Evolutionary conservation across 2,888 invertebrate genomes (phyloP).

Genomic region (Cacoxenus indagator): DNA sequence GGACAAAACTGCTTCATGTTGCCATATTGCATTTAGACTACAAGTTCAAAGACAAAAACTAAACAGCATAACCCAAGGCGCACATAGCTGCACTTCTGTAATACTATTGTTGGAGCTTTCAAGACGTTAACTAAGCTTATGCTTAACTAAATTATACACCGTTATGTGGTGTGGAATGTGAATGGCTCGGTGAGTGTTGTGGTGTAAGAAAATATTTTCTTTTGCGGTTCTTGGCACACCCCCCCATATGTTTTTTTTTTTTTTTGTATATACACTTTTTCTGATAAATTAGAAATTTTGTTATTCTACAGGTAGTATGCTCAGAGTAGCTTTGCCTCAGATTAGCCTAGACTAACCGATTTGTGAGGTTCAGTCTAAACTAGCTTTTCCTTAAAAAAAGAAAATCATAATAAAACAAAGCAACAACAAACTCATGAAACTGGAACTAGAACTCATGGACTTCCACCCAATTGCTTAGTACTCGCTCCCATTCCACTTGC

Average conservation of each 20-base stretch:
- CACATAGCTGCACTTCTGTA: constrained; percentile 57
- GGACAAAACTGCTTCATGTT: neutral
- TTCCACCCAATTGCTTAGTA: neutral
- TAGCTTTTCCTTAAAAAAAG: too few species aligned
- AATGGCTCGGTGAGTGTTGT: neutral
- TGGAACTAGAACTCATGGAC: neutral
- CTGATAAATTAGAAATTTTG: too few species aligned
- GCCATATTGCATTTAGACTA: too few species aligned
- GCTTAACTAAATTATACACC: too few species aligned
- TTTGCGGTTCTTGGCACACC: neutral
- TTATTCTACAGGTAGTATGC: too few species aligned
- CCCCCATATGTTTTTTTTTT: too few species aligned
- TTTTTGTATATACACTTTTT: neutral
- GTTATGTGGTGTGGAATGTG: neutral
- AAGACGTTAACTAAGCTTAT: too few species aligned
- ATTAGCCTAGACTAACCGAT: too few species aligned
- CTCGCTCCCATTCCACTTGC: neutral
- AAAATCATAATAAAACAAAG: neutral
- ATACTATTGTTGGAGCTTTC: constrained; percentile 49
- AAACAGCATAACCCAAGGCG: constrained; percentile 50
- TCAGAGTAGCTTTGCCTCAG: too few species aligned
- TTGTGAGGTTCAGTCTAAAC: too few species aligned
- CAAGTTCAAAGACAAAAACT: constrained; percentile 1
- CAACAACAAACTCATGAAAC: neutral
- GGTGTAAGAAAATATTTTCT: neutral